Conservation (phyloP, 1,140 invertebrate species). For the Popillia japonica region DNA sequence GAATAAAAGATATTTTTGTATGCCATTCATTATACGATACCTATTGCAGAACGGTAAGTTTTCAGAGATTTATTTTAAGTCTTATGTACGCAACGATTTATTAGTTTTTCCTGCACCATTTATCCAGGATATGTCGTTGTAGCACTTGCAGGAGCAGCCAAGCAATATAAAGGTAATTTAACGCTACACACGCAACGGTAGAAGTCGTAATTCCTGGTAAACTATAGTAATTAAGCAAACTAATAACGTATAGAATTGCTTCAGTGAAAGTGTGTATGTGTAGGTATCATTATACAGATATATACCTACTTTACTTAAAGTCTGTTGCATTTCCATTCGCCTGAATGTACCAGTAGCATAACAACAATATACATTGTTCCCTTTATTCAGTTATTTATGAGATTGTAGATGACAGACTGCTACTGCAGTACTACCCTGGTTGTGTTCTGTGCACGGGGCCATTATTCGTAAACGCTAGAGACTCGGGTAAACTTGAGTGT, state of each 20-base stretch:
- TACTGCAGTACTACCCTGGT: background rate
- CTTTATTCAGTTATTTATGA: slow-evolving; percentile 45
- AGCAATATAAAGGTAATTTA: slow-evolving; percentile 20
- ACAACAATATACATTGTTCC: slow-evolving; percentile 27
- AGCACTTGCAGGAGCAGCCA: slow-evolving; percentile 1
- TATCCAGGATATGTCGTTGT: background rate
- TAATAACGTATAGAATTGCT: slow-evolving; percentile 27
- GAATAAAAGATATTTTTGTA: no score
- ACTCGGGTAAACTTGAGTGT: slow-evolving; percentile 42
- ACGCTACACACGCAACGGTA: background rate
- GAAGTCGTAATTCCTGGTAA: slow-evolving; percentile 11
- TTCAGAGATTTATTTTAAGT: no score
- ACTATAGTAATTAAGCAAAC: slow-evolving; percentile 26
- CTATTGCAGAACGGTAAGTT: no score
- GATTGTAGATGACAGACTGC: slow-evolving; percentile 43
- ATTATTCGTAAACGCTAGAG: slow-evolving; percentile 44
- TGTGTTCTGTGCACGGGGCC: slow-evolving; percentile 3
- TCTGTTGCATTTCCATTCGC: slow-evolving; percentile 28
- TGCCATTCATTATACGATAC: no score
- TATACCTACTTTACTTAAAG: slow-evolving; percentile 2
- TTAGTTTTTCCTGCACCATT: background rate
- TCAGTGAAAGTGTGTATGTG: background rate
- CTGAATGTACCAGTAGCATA: background rate
- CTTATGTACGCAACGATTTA: background rate
- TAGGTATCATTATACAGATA: background rate